Evolutionary conservation across 2,113 vertebrate species (phyloP), one percentile per base, ranked within the genome.

Genomic region (Meleagris gallopavo): DNA sequence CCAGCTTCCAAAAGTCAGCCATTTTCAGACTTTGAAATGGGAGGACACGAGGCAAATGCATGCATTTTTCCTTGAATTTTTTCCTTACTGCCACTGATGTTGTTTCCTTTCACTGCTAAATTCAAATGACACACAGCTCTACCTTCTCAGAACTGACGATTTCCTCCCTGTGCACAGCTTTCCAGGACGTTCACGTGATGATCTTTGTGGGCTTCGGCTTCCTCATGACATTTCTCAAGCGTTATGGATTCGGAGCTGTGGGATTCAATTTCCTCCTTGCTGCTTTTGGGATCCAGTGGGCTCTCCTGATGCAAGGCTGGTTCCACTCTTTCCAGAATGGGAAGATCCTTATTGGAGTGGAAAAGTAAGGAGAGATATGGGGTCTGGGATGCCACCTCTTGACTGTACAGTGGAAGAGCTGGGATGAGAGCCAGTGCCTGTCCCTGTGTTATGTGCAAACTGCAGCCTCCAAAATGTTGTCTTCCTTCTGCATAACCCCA

Each of bases 151-250:
- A 78, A 17, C 48, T 96, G 73, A 94, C 1, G 1, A 11, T 67
- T n/a, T 6, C 70, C 94, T 90, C 82, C 81, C 48, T 89, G 27
- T 19, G 32, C 70, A 32, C 97, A 99, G 99, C 99, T 89, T 99
- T 99, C 95, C 99, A 99, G 97, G 99, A 99, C 0, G 99, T 99
- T 61, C 99, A 99, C 0, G 99, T 99, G 94, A 99, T 99, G 99
- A 98, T 99, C 94, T 99, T 99, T 90, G 98, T 99, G 89, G 99
- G 99, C 20, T 99, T 99, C 40, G 99, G 99, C 29, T 99, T 99
- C 96, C 99, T 99, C 91, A 99, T 99, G 99, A 99, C 98, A 0
- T 99, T 99, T 92, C 98, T 99, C 95, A 98, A 99, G 93, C 98
- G 98, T 64, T 99, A 99, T 3, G 99, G 99, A 91, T 99, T 98